These are phyloP conservation scores for Coregonus clupeaformis DNA, from an alignment of 2,113 vertebrate genomes.

Conservation along the genomic window DNA sequence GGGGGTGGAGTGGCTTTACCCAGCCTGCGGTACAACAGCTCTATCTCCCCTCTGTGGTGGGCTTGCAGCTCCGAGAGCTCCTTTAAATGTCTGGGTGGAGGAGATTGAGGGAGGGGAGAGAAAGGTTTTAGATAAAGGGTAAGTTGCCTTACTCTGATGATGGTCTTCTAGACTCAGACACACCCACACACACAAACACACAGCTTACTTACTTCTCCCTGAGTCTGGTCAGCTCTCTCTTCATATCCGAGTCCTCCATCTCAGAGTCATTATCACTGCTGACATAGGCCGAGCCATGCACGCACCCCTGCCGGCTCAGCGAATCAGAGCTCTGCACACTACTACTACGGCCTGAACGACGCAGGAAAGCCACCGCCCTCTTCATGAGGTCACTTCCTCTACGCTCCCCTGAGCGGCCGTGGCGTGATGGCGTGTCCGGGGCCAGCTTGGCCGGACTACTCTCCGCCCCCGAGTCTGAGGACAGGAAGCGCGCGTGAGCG, in stretches of 20 bases:
- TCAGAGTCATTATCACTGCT: slow-evolving; percentile 98
- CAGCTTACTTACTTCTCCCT: slow-evolving; percentile 85
- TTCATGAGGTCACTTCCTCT: slow-evolving; percentile 85
- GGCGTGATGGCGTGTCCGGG: slow-evolving; percentile 63
- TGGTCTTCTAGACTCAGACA: background rate
- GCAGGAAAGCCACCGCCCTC: slow-evolving; percentile 87
- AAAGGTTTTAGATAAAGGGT: too few species aligned
- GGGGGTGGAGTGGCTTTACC: slow-evolving; percentile 88
- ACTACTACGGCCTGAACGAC: slow-evolving; percentile 81
- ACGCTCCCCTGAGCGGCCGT: slow-evolving; percentile 70
- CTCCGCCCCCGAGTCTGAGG: slow-evolving; percentile 85
- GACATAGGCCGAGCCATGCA: slow-evolving; percentile 86
- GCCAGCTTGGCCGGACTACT: slow-evolving; percentile 70
- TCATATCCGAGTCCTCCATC: slow-evolving; percentile 92
- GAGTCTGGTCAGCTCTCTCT: slow-evolving; percentile 87
- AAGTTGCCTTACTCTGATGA: background rate
- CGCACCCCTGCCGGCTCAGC: slow-evolving; percentile 73
- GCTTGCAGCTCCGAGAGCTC: slow-evolving; percentile 96
- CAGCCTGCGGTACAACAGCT: slow-evolving; percentile 85
- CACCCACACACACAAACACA: too few species aligned
- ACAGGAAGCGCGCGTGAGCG: slow-evolving; percentile 69
- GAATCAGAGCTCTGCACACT: slow-evolving; percentile 81
- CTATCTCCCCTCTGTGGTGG: slow-evolving; percentile 91
- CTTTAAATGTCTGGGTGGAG: slow-evolving; percentile 83
- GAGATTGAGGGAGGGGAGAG: background rate